phyloP scores from a whole-genome alignment of 2,113 vertebrate genomes.

The Lichenostomus cassidix region DNA sequence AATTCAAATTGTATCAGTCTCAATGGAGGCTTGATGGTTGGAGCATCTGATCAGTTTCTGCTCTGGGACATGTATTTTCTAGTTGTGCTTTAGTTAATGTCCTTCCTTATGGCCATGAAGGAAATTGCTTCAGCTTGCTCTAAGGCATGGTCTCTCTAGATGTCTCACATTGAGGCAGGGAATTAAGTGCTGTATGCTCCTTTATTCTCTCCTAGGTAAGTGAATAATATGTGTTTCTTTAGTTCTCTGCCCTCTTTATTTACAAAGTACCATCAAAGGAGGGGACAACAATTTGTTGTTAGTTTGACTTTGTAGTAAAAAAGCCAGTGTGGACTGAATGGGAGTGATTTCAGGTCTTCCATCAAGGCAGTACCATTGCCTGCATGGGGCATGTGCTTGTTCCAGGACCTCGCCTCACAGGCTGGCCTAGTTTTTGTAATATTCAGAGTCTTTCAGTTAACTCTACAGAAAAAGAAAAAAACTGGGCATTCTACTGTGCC shows the following conservation, averaged over 20 bases:
- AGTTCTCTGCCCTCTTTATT: neutral
- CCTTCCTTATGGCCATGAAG: neutral
- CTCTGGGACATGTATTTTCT: neutral
- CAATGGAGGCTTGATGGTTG: fast-evolving
- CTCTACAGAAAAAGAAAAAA: neutral
- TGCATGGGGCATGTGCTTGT: neutral
- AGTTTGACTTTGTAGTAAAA: neutral
- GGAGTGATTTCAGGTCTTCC: neutral
- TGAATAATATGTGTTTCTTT: neutral
- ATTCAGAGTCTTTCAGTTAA: neutral
- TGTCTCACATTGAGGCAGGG: neutral
- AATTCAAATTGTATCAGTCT: neutral
- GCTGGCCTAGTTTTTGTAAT: neutral
- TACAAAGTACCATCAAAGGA: neutral
- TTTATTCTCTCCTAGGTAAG: neutral
- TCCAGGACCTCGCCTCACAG: neutral
- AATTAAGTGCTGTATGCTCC: neutral
- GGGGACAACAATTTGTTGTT: neutral
- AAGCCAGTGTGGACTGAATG: fast-evolving
- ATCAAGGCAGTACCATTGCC: neutral
- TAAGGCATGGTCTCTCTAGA: neutral
- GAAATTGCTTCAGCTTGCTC: neutral
- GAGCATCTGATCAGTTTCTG: neutral
- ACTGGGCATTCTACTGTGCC: neutral
- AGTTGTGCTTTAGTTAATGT: neutral